Evolutionary conservation across 2,797 vertebrate species (phyloP).

Genomic region (Rhynchotus rufescens): DNA sequence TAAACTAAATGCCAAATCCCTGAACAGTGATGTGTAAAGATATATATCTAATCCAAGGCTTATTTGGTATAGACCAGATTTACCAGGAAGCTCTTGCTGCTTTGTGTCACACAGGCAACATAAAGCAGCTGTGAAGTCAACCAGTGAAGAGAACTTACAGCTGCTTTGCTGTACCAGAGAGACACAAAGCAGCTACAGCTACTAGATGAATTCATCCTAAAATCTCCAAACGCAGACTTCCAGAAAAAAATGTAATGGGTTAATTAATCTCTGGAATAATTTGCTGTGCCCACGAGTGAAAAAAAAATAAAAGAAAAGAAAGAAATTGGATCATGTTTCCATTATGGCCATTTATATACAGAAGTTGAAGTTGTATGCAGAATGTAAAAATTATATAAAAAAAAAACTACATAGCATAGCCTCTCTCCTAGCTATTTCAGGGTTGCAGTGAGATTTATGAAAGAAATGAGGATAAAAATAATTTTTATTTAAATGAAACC

Average conservation of each 20-base stretch:
- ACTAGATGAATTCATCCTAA: neutral
- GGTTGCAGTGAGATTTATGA: neutral
- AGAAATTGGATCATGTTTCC: neutral
- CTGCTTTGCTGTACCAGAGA: neutral
- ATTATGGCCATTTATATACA: neutral
- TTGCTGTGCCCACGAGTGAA: neutral
- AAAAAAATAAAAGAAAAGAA: neutral
- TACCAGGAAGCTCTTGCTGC: neutral
- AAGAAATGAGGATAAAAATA: neutral
- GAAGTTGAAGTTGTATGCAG: neutral
- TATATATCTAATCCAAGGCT: neutral
- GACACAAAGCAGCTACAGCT: neutral
- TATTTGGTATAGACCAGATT: neutral
- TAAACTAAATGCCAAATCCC: neutral
- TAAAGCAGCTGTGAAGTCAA: constrained; percentile 1
- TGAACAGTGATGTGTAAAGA: neutral
- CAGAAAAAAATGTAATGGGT: neutral
- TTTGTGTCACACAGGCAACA: constrained; percentile 41
- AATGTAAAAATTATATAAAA: neutral
- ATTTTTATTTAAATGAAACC: neutral
- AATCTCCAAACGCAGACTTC: constrained; percentile 10
- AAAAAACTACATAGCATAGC: neutral
- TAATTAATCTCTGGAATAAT: constrained; percentile 3
- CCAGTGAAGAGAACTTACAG: neutral
- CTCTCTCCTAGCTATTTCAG: neutral